Conservation (phyloP, 2,797 vertebrate species). For the Gallinago solitaria region DNA sequence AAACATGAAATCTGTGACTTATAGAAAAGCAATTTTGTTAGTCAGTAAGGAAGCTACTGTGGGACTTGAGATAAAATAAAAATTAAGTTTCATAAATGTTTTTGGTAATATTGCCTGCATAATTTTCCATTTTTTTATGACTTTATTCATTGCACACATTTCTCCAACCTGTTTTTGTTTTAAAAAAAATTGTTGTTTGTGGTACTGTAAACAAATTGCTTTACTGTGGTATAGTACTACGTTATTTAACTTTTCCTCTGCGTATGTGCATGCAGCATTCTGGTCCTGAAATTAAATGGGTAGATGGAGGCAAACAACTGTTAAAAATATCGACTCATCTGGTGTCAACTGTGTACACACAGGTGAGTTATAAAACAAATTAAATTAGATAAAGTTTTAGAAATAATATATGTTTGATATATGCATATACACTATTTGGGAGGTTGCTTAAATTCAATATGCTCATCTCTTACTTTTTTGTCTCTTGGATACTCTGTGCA, state of each 20-base stretch:
- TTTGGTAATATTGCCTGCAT: conserved; percentile 28
- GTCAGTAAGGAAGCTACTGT: not conserved
- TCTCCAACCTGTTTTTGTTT: not conserved
- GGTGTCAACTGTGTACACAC: conserved; percentile 95
- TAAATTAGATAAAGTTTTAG: not conserved
- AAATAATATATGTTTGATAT: not conserved
- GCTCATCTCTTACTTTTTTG: not conserved
- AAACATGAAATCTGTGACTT: not conserved
- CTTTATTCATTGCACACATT: conserved; percentile 59
- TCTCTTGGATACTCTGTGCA: not conserved
- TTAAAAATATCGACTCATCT: conserved; percentile 93
- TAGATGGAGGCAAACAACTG: conserved; percentile 92
- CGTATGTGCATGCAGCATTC: conserved; percentile 80
- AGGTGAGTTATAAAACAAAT: conserved; percentile 77
- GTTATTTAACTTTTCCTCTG: not conserved
- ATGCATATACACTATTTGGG: not conserved
- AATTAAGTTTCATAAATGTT: conserved; percentile 24
- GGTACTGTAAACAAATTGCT: not conserved
- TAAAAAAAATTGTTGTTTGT: not conserved
- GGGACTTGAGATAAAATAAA: not conserved
- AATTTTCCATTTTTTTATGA: conserved; percentile 31
- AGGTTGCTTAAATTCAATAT: not conserved
- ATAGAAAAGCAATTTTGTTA: not conserved
- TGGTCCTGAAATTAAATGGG: conserved; percentile 94
- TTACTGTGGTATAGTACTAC: not conserved